Conservation (phyloP, 1,140 invertebrate genomes). For the Diploscapter pachys region DNA sequence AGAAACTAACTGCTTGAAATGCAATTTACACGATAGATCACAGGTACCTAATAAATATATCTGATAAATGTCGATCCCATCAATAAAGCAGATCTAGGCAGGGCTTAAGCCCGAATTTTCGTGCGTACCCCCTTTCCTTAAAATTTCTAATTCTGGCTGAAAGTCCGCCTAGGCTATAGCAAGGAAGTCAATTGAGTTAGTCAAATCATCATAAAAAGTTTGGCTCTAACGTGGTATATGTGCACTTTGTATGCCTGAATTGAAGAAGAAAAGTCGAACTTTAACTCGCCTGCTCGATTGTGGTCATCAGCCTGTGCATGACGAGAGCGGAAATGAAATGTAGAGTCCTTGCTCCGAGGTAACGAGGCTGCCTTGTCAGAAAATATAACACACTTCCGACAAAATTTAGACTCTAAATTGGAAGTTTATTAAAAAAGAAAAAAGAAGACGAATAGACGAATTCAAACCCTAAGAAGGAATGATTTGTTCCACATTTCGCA, state of each 20-base stretch:
- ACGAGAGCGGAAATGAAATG: conserved; percentile 79
- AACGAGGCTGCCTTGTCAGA: conserved; percentile 74
- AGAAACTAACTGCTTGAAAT: too few relatives aligned
- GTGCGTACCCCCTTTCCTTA: too few relatives aligned
- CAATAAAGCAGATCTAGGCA: too few relatives aligned
- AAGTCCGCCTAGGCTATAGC: too few relatives aligned
- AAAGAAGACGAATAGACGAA: too few relatives aligned
- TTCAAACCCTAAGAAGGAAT: conserved; percentile 71
- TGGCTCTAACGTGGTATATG: too few relatives aligned
- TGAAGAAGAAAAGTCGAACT: conserved; percentile 60
- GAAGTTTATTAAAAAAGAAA: conserved; percentile 10
- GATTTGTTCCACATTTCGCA: conserved; percentile 83
- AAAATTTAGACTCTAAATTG: conserved; percentile 63
- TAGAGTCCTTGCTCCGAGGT: conserved; percentile 68
- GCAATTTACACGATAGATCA: too few relatives aligned
- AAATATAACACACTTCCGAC: conserved; percentile 71
- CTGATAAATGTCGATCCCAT: too few relatives aligned
- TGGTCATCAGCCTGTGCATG: conserved; percentile 50
- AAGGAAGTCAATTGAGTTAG: too few relatives aligned
- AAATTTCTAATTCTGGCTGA: too few relatives aligned
- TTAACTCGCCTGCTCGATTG: conserved; percentile 26
- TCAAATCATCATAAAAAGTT: too few relatives aligned
- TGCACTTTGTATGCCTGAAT: conserved; percentile 61
- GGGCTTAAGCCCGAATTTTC: too few relatives aligned
- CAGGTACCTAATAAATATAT: not conserved